phyloP scores from a whole-genome alignment of 2,797 vertebrate species.

The Syngnathus acus region DNA sequence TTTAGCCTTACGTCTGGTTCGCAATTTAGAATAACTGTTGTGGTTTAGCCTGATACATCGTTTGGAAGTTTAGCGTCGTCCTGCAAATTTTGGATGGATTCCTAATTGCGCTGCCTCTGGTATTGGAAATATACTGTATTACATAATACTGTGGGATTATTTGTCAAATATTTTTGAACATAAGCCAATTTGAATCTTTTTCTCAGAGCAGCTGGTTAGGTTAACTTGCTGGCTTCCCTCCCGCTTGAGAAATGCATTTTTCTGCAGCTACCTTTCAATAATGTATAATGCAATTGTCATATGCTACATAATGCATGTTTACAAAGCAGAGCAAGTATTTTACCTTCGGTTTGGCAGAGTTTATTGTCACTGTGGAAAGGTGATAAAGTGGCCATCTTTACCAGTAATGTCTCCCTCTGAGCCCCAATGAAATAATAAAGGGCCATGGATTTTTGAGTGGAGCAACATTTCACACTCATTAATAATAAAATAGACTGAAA shows the following conservation, averaged over 20 bases:
- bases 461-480: conserved; percentile 49
- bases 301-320: conserved; percentile 75
- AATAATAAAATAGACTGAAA: conserved; percentile 71
- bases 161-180: not conserved
- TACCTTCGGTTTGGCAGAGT: conserved; percentile 58
- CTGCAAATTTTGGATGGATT: no score
- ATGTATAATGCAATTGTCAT: conserved; percentile 80
- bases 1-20: no score
- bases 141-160: not conserved
- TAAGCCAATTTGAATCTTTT: not conserved
- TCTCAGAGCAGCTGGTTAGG: not conserved
- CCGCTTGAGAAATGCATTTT: conserved; percentile 49
- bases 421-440: conserved; percentile 55
- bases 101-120: no score
- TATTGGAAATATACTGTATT: no score
- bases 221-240: not conserved
- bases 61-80: no score
- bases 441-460: not conserved
- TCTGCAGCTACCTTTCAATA: conserved; percentile 76
- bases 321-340: conserved; percentile 70
- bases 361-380: conserved; percentile 31
- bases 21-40: no score
- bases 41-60: no score
- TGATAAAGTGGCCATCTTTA: conserved; percentile 33
- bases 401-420: conserved; percentile 34